These are phyloP conservation scores for Tauraco erythrolophus DNA, from an alignment of 2,113 vertebrate genomes.

Conservation along the genomic window DNA sequence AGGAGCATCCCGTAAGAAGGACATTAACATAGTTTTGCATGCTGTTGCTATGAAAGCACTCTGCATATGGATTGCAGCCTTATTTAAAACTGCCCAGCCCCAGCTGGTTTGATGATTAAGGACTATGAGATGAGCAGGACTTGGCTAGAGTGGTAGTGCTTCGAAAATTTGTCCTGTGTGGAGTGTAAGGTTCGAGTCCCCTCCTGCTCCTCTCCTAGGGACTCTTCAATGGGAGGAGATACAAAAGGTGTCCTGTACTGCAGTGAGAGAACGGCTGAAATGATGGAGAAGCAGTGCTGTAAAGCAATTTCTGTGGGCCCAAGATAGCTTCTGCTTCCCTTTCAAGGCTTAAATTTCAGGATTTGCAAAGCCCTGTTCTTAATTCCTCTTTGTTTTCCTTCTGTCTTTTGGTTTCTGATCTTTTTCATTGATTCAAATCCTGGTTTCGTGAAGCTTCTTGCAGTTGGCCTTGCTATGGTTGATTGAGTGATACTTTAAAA, in stretches of 20 bases:
- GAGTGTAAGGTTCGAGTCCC: not conserved
- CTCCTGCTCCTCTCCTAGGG: not conserved
- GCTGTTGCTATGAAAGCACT: not conserved
- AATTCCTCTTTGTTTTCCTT: not conserved
- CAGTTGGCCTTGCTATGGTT: not conserved
- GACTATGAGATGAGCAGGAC: not conserved
- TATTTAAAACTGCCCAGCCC: not conserved
- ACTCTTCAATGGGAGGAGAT: not conserved
- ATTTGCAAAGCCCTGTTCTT: not conserved
- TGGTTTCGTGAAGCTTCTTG: not conserved
- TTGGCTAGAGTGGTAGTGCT: not conserved
- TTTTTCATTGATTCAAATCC: not conserved
- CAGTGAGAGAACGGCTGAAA: not conserved
- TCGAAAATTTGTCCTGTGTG: not conserved
- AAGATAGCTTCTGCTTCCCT: not conserved
- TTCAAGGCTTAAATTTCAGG: not conserved
- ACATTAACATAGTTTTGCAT: not conserved
- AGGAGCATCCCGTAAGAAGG: not conserved
- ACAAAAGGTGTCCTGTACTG: not conserved
- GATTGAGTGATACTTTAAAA: not conserved
- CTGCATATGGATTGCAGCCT: not conserved
- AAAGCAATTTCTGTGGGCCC: not conserved
- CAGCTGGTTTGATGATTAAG: not conserved
- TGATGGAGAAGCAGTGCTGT: fast-evolving
- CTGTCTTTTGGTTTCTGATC: not conserved